phyloP scores from a whole-genome alignment of 2,113 vertebrate species.

The Gallinago media region DNA sequence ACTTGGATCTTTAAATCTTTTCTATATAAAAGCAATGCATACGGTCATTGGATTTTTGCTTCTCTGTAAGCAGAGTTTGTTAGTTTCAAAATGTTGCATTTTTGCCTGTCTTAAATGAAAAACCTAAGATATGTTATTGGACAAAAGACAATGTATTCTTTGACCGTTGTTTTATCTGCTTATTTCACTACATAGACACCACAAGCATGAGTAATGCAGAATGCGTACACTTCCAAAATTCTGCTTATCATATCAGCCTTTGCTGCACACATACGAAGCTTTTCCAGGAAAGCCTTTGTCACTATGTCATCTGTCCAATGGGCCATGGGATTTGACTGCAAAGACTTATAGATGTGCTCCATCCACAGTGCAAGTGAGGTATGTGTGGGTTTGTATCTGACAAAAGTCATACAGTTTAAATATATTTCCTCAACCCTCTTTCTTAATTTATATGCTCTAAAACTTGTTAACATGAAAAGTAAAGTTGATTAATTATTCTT shows the following conservation, averaged over 20 bases:
- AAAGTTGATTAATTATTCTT: neutral
- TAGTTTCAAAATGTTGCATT: neutral
- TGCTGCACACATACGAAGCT: fast-evolving
- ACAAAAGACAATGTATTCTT: neutral
- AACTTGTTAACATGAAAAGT: neutral
- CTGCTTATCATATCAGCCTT: neutral
- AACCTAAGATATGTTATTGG: neutral
- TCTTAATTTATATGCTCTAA: neutral
- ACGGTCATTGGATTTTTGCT: fast-evolving
- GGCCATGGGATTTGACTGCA: neutral
- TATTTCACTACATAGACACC: neutral
- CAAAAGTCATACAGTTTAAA: neutral
- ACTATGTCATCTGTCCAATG: neutral
- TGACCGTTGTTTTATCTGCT: neutral
- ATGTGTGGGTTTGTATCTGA: neutral
- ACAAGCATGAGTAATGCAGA: neutral
- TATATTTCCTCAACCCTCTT: neutral
- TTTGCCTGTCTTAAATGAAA: neutral
- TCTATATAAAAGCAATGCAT: neutral
- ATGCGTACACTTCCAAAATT: neutral
- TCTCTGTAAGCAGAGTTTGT: neutral
- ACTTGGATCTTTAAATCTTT: neutral
- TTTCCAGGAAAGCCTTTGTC: neutral
- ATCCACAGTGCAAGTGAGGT: neutral
- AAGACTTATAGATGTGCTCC: neutral